These are phyloP conservation scores for Caenorhabditis elegans DNA, from an alignment of 1,140 invertebrate species.

Conservation along the genomic window WBcel235 BX284605.5:11973501-11974000, in stretches of 20 bases:
- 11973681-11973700: no score
- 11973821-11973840: not conserved
- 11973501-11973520: no score
- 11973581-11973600: not conserved
- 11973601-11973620: not conserved
- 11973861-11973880: not conserved
- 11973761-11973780: no score
- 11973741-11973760: no score
- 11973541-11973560: not conserved
- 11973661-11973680: not conserved
- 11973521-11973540: not conserved
- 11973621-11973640: conserved; percentile 17
- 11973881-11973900: conserved; percentile 4
- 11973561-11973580: not conserved
- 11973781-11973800: no score
- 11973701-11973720: no score
- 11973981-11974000: no score
- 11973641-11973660: not conserved
- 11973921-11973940: not conserved
- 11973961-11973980: conserved; percentile 2
- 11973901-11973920: not conserved
- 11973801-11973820: conserved; percentile 8
- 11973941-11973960: conserved; percentile 9
- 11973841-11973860: not conserved
- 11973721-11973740: no score